Evolutionary conservation across 2,797 vertebrate genomes (phyloP), one percentile per base, ranked within the genome.

Genomic region (Megaceryle alcyon): DNA sequence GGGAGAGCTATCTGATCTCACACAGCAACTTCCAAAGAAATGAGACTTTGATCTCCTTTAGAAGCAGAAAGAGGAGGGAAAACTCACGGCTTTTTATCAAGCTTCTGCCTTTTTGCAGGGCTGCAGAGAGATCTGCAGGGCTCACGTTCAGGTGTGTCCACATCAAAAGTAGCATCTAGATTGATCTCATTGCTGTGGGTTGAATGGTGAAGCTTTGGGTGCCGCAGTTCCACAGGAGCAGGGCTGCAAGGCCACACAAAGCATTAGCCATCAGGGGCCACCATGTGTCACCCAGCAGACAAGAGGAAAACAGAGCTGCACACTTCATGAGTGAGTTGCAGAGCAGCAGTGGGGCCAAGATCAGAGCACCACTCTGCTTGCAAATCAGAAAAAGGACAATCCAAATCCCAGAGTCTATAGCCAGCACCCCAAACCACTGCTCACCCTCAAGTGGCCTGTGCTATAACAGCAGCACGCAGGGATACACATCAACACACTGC

Each of bases 101-200:
- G 94, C 51, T 97, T 98, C 97, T 98, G 98, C 97, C 98, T 99
- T 98, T 99, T 99, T n/a, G 93, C 94, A 4, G 96, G 95, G 64
- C 95, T 86, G 11, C 79, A 80, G n/a, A 31, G 33, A 4, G 96
- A 64, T 66, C 91, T 98, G 76, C 98, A 98, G 61, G 97, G 92
- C 60, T 86, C 85, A 6, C 96, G 91, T 3, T 99, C 98, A 9
- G 99, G 99, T 2, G 99, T 99, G 26, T 98, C 95, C 81, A 99
- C 90, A 63, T 99, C 98, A 68, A 98, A 99, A 39, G 98, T 98
- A 60, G 98, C 88, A 73, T 99, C 98, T 17, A 99, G 98, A 93
- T 99, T 98, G 53, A 99, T 98, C 90, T 99, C 98, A 21, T 98
- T 83, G 2, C 97, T 96, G 51, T 97, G 92, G 29, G 95, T 33